These are phyloP conservation scores for Cheilinus undulatus DNA, from an alignment of 2,113 vertebrate genomes.

Conservation along the genomic window DNA sequence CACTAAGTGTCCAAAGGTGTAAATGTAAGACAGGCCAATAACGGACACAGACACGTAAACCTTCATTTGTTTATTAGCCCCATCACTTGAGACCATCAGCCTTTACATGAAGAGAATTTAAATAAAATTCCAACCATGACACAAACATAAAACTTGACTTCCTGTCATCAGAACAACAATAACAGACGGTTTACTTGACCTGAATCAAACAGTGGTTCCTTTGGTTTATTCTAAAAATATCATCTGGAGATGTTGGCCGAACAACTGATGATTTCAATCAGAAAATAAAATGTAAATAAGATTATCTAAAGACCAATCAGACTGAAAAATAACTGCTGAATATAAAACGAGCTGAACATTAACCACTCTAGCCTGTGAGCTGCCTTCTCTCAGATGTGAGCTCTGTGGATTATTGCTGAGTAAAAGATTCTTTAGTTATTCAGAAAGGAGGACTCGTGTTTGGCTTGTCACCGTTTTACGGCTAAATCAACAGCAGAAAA, in stretches of 20 bases:
- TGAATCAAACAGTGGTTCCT: background rate
- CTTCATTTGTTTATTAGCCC: conserved; percentile 20
- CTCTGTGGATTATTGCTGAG: conserved; percentile 1
- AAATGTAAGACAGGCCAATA: too few species aligned
- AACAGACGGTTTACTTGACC: background rate
- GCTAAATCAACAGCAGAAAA: background rate
- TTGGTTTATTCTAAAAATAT: background rate
- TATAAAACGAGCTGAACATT: too few species aligned
- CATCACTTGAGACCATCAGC: background rate
- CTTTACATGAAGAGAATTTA: background rate
- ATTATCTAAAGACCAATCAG: too few species aligned
- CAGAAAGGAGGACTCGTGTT: too few species aligned
- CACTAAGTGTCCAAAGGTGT: too few species aligned
- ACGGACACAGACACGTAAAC: background rate
- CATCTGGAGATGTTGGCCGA: background rate
- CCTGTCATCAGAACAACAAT: background rate
- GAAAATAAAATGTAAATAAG: too few species aligned
- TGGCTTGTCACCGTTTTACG: too few species aligned
- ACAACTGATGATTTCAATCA: background rate
- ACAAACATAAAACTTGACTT: background rate
- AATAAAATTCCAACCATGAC: background rate
- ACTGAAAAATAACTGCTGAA: too few species aligned
- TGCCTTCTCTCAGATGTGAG: too few species aligned
- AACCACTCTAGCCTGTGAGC: too few species aligned
- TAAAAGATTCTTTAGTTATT: too few species aligned